Conservation (phyloP, 2,888 invertebrate genomes). For the Napeogenes sylphis region DNA sequence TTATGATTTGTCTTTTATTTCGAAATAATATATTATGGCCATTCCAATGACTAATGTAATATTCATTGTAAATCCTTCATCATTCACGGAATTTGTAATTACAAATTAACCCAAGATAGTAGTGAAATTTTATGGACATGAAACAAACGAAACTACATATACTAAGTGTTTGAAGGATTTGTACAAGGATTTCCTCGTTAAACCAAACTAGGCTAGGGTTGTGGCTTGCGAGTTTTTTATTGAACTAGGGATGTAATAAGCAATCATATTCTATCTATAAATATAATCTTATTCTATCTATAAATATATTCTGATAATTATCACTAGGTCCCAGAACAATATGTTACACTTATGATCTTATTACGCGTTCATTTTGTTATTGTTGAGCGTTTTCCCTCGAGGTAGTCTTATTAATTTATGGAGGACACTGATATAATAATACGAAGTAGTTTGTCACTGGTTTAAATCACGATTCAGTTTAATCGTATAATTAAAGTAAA, state of each 20-base stretch:
- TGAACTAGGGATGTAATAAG: too few species aligned
- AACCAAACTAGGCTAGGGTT: conserved; percentile 1
- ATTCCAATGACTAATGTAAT: conserved; percentile 26
- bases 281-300: conserved; percentile 14
- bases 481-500: too few species aligned
- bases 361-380: conserved; percentile 70
- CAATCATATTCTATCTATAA: conserved; percentile 6
- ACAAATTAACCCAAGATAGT: conserved; percentile 5
- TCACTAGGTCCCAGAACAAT: conserved; percentile 64
- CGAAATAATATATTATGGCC: conserved; percentile 20
- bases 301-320: conserved; percentile 35
- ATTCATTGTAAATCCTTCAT: conserved; percentile 13
- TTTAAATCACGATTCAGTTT: too few species aligned
- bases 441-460: too few species aligned
- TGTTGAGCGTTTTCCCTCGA: conserved; percentile 63
- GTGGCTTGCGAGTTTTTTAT: background rate
- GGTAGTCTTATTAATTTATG: conserved; percentile 25
- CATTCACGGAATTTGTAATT: conserved; percentile 22
- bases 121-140: conserved; percentile 21
- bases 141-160: conserved; percentile 10
- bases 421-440: background rate
- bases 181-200: conserved; percentile 19
- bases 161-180: conserved; percentile 9
- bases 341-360: conserved; percentile 72
- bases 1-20: background rate